Evolutionary conservation across 1,140 invertebrate species (phyloP).

Genomic region (Meteorus sp.): DNA sequence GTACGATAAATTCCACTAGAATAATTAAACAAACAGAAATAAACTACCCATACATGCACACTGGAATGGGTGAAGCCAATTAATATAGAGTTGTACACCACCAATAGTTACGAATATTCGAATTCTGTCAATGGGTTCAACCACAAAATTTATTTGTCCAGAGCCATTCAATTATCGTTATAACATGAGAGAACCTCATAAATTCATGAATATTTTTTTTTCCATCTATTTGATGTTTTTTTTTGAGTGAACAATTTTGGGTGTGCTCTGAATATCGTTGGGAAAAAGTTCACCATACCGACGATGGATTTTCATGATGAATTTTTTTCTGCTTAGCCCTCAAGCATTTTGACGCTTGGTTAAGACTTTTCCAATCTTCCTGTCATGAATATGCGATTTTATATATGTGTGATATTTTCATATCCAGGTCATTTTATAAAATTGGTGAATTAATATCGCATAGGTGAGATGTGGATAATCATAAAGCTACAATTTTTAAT

Average conservation of each 20-base stretch:
- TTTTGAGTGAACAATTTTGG: constrained; percentile 11
- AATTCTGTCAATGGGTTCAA: constrained; percentile 11
- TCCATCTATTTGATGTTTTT: too few relatives aligned
- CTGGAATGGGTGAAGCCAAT: background rate
- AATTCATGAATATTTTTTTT: constrained; percentile 20
- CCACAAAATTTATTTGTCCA: constrained; percentile 26
- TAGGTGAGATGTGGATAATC: background rate
- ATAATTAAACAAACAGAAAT: too few relatives aligned
- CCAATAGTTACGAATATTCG: constrained; percentile 11
- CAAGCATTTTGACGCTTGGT: too few relatives aligned
- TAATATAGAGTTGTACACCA: background rate
- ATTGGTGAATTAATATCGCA: background rate
- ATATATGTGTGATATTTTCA: background rate
- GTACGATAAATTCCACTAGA: too few relatives aligned
- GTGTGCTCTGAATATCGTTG: background rate
- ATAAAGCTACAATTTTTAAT: background rate
- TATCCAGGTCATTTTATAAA: background rate
- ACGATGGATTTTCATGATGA: constrained; percentile 6
- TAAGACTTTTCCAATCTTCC: background rate
- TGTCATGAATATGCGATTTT: background rate
- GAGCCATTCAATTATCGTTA: constrained; percentile 27
- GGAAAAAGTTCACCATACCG: background rate
- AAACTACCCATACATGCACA: background rate
- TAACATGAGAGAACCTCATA: constrained; percentile 9
- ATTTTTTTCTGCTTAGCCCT: constrained; percentile 3